phyloP scores from a whole-genome alignment of 1,140 invertebrate species.

The Dolichoris vasculosae region DNA sequence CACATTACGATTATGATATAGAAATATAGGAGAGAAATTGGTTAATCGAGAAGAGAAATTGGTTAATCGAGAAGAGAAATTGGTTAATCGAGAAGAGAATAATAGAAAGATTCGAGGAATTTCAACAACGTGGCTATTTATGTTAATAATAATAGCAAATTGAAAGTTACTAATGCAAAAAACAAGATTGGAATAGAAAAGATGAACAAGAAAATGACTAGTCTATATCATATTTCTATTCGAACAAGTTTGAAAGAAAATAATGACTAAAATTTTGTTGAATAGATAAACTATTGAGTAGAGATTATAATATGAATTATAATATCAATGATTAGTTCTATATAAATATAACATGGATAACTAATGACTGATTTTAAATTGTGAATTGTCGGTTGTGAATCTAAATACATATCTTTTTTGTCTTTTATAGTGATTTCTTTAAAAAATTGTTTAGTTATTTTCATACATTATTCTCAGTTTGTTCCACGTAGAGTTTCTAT shows the following conservation, averaged over 20 bases:
- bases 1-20: too few species aligned
- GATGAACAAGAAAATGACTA: conserved; percentile 33
- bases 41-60: background rate
- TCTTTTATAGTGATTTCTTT: too few species aligned
- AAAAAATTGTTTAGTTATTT: too few species aligned
- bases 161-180: conserved; percentile 38
- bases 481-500: too few species aligned
- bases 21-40: background rate
- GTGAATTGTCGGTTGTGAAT: too few species aligned
- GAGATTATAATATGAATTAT: too few species aligned
- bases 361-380: too few species aligned
- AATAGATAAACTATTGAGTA: too few species aligned
- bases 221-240: conserved; percentile 62
- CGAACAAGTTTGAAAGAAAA: conserved; percentile 44
- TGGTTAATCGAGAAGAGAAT: background rate
- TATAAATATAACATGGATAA: too few species aligned
- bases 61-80: background rate
- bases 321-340: too few species aligned
- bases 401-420: too few species aligned
- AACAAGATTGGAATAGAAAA: background rate
- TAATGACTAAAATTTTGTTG: background rate
- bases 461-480: too few species aligned
- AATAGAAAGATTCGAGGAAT: background rate
- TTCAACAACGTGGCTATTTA: background rate
- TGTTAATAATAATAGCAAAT: conserved; percentile 52